Percentiles rank a stretch among this genome's conserved stretches.
Conservation (phyloP, 64 coral and sea anemone species). For the Acropora tenuis region DNA sequence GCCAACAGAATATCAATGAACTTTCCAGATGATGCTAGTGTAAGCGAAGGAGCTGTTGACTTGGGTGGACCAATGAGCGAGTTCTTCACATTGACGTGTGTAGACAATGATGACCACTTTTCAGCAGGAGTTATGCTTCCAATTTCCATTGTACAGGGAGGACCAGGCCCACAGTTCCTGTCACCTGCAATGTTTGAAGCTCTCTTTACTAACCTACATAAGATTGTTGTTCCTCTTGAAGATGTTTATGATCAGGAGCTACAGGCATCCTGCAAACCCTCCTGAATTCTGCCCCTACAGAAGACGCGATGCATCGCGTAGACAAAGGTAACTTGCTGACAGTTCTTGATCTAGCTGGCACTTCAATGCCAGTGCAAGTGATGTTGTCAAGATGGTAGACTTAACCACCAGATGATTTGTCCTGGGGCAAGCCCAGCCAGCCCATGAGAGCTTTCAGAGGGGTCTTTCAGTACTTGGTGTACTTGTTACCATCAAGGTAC, state of each 20-base stretch:
- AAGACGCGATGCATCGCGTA: constrained; percentile 23
- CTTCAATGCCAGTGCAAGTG: constrained; percentile 9
- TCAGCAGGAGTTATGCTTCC: constrained; percentile 17
- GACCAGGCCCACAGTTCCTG: background rate
- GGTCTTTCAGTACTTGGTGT: constrained; percentile 49
- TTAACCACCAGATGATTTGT: constrained; percentile 38
- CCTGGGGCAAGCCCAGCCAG: constrained; percentile 32
- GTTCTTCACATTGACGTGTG: constrained; percentile 30
- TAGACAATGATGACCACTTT: constrained; percentile 13
- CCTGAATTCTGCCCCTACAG: background rate
- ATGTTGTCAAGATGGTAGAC: constrained; percentile 7
- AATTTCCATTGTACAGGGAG: constrained; percentile 54
- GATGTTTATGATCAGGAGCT: constrained; percentile 17
- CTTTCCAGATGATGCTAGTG: constrained; percentile 70
- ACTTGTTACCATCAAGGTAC: constrained; percentile 17
- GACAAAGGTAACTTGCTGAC: constrained; percentile 35
- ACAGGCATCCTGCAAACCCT: constrained; percentile 21
- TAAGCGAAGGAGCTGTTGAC: constrained; percentile 67
- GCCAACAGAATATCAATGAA: constrained; percentile 70
- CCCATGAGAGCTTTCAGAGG: constrained; percentile 48
- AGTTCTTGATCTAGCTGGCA: constrained; percentile 56
- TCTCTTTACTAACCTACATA: background rate
- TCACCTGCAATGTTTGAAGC: background rate
- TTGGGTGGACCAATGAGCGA: constrained; percentile 67
- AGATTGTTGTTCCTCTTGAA: background rate